Conservation (phyloP, 2,888 invertebrate species). For the Drosophila ezoana region DNA sequence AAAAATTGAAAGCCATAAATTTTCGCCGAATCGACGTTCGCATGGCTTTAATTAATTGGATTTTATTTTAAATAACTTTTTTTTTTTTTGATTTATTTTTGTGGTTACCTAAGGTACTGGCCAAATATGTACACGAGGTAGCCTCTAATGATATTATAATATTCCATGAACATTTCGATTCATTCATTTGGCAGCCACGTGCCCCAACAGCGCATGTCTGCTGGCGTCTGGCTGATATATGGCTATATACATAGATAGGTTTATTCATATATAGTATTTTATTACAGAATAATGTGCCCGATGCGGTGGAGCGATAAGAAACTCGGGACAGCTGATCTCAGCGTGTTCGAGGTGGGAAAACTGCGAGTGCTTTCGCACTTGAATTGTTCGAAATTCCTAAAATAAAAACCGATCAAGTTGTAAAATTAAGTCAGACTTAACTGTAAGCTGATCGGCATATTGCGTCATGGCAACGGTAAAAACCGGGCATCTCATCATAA, state of each 20-base stretch:
- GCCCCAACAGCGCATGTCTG: slow-evolving; percentile 36
- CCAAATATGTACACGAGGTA: slow-evolving; percentile 45
- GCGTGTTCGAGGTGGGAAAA: slow-evolving; percentile 19
- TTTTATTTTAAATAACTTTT: slow-evolving; percentile 18
- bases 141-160: slow-evolving; percentile 50
- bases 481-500: slow-evolving; percentile 12
- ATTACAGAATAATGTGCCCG: slow-evolving; percentile 50
- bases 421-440: slow-evolving; percentile 24
- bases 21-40: slow-evolving; percentile 56
- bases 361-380: slow-evolving; percentile 32
- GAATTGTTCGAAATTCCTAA: slow-evolving; percentile 7
- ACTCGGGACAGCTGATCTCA: slow-evolving; percentile 21
- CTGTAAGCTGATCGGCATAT: slow-evolving; percentile 33
- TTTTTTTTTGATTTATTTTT: slow-evolving; percentile 4
- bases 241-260: slow-evolving; percentile 12
- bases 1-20: slow-evolving; percentile 66
- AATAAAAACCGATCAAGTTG: slow-evolving; percentile 7
- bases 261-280: slow-evolving; percentile 14
- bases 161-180: slow-evolving; percentile 58
- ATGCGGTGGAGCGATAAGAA: slow-evolving; percentile 62
- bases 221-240: slow-evolving; percentile 16
- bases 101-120: slow-evolving; percentile 10
- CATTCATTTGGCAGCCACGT: slow-evolving; percentile 68
- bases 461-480: slow-evolving; percentile 67
- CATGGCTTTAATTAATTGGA: slow-evolving; percentile 62